Evolutionary conservation across 2,888 invertebrate genomes (phyloP).

Genomic region (Falcaria lacertinaria): DNA sequence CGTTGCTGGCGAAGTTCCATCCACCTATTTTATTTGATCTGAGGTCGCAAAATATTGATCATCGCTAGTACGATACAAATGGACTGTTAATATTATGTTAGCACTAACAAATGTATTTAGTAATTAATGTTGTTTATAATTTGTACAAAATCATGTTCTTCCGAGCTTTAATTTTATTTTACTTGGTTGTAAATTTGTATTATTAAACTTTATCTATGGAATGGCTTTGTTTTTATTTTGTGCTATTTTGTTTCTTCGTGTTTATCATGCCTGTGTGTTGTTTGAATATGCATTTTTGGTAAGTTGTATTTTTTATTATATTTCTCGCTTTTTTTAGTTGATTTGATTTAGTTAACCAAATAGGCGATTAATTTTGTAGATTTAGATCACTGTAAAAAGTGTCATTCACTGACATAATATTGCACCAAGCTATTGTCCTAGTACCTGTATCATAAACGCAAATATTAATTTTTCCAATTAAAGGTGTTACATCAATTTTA

Average conservation of each 20-base stretch:
- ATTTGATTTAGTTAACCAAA: constrained; percentile 14
- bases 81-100: constrained; percentile 42
- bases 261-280: constrained; percentile 48
- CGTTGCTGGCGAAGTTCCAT: too few species aligned
- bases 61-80: constrained; percentile 25
- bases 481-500: too few species aligned
- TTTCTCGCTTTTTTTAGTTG: constrained; percentile 26
- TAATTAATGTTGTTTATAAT: constrained; percentile 30
- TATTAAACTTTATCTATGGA: constrained; percentile 73
- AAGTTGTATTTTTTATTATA: constrained; percentile 43
- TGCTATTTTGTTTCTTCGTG: constrained; percentile 44
- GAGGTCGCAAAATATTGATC: constrained; percentile 20
- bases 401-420: background rate
- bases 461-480: too few species aligned
- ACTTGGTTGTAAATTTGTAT: constrained; percentile 76
- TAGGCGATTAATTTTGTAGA: constrained; percentile 12
- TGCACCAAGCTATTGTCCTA: too few species aligned
- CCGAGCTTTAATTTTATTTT: constrained; percentile 75
- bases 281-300: constrained; percentile 48
- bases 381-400: constrained; percentile 6
- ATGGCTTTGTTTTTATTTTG: constrained; percentile 68
- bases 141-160: constrained; percentile 75
- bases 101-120: constrained; percentile 24
- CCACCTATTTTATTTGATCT: too few species aligned
- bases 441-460: too few species aligned